A percentile compares a stretch with the other conserved stretches of the same genome.
Conservation (phyloP, 2,797 vertebrate species). For the Lophius americanus region DNA sequence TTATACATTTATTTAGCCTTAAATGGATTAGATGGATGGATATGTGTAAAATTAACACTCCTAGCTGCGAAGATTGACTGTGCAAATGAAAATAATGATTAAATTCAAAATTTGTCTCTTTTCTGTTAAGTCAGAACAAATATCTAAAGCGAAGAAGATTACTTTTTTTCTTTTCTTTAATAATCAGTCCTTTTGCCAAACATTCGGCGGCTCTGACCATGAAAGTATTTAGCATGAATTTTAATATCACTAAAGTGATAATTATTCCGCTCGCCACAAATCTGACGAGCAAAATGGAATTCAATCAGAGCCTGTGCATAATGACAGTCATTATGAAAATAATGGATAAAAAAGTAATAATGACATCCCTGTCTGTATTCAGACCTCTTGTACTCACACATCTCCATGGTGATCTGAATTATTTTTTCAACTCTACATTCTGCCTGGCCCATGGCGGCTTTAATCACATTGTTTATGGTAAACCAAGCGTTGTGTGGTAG, state of each 20-base stretch:
- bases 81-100: not conserved
- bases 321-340: slow-evolving; percentile 97
- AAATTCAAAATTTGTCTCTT: slow-evolving; percentile 6
- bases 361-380: slow-evolving; percentile 94
- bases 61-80: not conserved
- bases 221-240: slow-evolving; percentile 86
- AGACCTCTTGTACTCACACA: slow-evolving; percentile 70
- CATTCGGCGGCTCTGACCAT: slow-evolving; percentile 87
- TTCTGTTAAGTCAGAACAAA: slow-evolving; percentile 10
- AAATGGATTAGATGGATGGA: not conserved
- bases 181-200: slow-evolving; percentile 55
- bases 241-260: slow-evolving; percentile 92
- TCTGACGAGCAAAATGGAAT: slow-evolving; percentile 95
- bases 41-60: not conserved
- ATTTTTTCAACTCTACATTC: slow-evolving; percentile 44
- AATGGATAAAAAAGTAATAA: slow-evolving; percentile 91
- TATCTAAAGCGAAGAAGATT: not conserved
- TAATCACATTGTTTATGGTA: slow-evolving; percentile 79
- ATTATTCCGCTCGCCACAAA: slow-evolving; percentile 96
- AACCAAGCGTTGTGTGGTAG: slow-evolving; percentile 69
- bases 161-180: slow-evolving; percentile 24
- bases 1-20: not conserved
- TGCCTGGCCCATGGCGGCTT: slow-evolving; percentile 60
- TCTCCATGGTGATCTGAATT: slow-evolving; percentile 94
- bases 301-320: slow-evolving; percentile 95